Evolutionary conservation across 2,797 vertebrate genomes (phyloP).

Genomic region (Cryptoprocta ferox): DNA sequence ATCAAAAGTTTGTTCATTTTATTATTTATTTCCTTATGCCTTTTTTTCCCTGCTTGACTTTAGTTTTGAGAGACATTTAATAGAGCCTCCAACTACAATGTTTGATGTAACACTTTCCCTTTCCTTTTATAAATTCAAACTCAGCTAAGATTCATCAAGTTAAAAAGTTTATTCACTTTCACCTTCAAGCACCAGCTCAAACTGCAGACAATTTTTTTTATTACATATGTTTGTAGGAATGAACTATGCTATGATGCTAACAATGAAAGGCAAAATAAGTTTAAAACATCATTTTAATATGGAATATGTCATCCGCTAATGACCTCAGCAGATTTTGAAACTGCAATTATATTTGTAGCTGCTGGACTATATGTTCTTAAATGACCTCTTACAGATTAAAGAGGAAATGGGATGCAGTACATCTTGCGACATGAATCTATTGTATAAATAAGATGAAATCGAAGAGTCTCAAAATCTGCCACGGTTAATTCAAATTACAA

Average conservation of each 20-base stretch:
- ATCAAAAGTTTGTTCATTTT: background rate
- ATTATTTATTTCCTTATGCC: background rate
- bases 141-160: background rate
- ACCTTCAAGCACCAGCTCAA: background rate
- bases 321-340: background rate
- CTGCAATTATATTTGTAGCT: background rate
- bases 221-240: background rate
- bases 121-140: conserved; percentile 21
- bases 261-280: background rate
- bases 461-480: background rate
- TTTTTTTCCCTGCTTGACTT: background rate
- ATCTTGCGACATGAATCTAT: background rate
- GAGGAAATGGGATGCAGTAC: background rate
- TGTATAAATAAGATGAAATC: background rate
- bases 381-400: background rate
- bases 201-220: background rate
- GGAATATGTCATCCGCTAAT: background rate
- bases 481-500: background rate
- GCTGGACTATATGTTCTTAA: conserved; percentile 2
- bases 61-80: background rate
- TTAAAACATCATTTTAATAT: background rate
- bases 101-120: background rate
- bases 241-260: background rate
- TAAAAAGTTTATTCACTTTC: conserved; percentile 1
- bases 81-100: background rate